phyloP scores from a whole-genome alignment of 2,797 vertebrate genomes.

The Cyclura pinguis region DNA sequence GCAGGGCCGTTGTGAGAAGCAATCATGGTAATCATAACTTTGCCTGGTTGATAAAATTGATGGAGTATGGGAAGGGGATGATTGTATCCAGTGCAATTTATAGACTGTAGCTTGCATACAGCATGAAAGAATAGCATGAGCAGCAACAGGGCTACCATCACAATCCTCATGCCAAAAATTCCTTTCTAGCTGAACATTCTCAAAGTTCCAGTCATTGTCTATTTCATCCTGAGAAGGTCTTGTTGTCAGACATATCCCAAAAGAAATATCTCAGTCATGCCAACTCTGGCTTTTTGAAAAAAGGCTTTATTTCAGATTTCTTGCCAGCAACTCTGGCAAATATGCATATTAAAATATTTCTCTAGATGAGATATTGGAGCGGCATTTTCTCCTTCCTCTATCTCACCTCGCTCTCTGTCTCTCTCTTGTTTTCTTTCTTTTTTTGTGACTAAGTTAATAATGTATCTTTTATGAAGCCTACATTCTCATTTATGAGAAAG shows the following conservation, averaged over 20 bases:
- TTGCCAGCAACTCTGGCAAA: no score
- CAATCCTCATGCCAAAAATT: not conserved
- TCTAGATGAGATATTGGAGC: no score
- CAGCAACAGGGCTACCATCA: not conserved
- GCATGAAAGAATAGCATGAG: not conserved
- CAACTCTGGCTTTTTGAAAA: no score
- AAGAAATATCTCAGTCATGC: no score
- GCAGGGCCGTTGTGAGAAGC: not conserved
- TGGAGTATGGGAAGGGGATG: constrained; percentile 9
- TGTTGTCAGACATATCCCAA: not conserved
- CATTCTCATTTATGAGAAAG: no score
- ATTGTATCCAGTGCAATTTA: not conserved
- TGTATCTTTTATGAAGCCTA: no score
- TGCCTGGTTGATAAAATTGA: constrained; percentile 3
- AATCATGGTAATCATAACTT: not conserved
- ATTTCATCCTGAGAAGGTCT: not conserved
- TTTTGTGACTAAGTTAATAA: no score
- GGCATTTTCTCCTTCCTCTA: no score
- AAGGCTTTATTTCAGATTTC: no score
- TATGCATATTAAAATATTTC: no score
- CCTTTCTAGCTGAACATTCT: not conserved
- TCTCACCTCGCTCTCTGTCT: no score
- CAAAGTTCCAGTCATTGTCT: not conserved
- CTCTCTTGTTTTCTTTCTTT: no score
- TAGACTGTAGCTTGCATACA: not conserved